Evolutionary conservation across 1,140 invertebrate species (phyloP), one percentile per base, ranked within the genome.

Genomic region (Dryas iulia): DNA sequence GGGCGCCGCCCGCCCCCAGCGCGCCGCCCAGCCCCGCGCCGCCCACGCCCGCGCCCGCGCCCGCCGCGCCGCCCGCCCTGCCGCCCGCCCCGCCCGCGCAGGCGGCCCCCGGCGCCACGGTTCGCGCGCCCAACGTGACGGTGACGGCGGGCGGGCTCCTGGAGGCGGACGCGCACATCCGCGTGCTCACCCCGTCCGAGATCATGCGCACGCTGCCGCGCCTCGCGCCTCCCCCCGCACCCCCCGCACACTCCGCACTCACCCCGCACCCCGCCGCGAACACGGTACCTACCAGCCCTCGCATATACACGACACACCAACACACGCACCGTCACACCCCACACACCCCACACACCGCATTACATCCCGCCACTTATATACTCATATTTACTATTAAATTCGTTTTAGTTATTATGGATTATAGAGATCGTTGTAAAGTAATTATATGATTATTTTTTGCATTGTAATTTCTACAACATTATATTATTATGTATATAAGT

Each of bases 121-220:
- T 86, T 81, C 84, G 82, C 78, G 93, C 93, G 69, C 93, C 93
- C 73, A 94, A 94, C 85, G 93, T 94, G 56, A 94, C 93, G 70
- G 93, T 94, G 69, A 93, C 93, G 86, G 93, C 93, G 72, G 89
- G 86, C 84, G 89, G 90, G 79, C 85, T 86, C 85, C 83, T 86
- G 82, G 86, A 87, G 86, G 90, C 92, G 84, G 95, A 96, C 92
- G 95, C 95, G 90, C 95, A 96, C 92, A 96, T 96, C 92, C 94
- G 96, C 90, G 96, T 96, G 91, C 94, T 97, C 87, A 96, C 96
- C 81, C 96, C 96, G 75, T 96, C 95, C 77, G 96, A 96, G 94
- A 96, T 96, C 87, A 96, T 96, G 96, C 94, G 95, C 93, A 96
- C 96, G 86, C 94, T 96, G 90, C 96, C 96, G 86, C 96, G 95